These are phyloP conservation scores for Trichomycterus rosablanca DNA, from an alignment of 2,113 vertebrate genomes.

Conservation along the genomic window DNA sequence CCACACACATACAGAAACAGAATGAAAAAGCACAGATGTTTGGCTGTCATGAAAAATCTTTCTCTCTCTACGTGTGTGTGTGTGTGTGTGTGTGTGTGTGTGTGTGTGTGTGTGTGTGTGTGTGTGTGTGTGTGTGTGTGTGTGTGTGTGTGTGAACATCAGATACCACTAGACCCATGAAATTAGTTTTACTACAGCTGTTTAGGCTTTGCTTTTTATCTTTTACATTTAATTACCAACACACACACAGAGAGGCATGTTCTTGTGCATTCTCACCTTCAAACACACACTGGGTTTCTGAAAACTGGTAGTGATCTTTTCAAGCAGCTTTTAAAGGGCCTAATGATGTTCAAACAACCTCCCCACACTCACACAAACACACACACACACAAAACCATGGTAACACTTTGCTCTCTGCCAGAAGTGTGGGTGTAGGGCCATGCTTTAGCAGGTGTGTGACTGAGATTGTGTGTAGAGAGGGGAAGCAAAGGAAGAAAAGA, in stretches of 20 bases:
- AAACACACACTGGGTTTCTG: conserved; percentile 25
- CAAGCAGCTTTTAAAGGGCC: conserved; percentile 42
- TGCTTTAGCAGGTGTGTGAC: conserved; percentile 52
- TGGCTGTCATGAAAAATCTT: too few relatives aligned
- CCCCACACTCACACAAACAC: conserved; percentile 10
- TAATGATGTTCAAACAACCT: conserved; percentile 37
- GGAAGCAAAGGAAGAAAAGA: conserved; percentile 18
- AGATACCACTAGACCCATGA: too few relatives aligned
- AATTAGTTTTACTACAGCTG: too few relatives aligned
- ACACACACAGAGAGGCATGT: not conserved
- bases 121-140: too few relatives aligned
- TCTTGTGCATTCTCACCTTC: conserved; percentile 25
- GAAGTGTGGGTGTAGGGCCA: conserved; percentile 40
- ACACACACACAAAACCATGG: conserved; percentile 43
- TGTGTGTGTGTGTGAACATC: too few relatives aligned
- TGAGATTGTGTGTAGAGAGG: conserved; percentile 39
- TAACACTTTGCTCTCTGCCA: conserved; percentile 45
- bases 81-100: too few relatives aligned
- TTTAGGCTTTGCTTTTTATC: too few relatives aligned
- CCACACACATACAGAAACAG: too few relatives aligned
- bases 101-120: too few relatives aligned
- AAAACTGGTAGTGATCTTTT: conserved; percentile 31
- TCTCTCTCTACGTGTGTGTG: too few relatives aligned
- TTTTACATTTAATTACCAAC: too few relatives aligned
- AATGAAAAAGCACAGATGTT: too few relatives aligned